Conservation (phyloP, 2,113 vertebrate genomes). For the Morone chrysops region DNA sequence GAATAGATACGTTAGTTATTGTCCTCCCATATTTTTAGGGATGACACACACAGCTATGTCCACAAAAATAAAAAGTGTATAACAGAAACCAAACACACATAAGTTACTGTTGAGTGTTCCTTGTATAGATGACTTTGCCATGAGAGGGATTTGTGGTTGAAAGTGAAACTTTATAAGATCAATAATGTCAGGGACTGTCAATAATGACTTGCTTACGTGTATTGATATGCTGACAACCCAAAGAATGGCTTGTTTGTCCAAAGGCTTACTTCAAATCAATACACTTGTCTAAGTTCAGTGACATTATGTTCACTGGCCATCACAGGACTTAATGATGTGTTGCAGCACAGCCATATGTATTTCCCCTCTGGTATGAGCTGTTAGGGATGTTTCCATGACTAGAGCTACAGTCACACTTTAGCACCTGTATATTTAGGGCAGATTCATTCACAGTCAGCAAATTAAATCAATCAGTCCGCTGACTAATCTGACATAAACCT, state of each 20-base stretch:
- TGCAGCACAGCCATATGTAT: slow-evolving; percentile 1
- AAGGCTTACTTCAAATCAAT: slow-evolving; percentile 79
- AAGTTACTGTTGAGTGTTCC: not conserved
- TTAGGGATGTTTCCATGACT: not conserved
- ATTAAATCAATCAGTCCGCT: slow-evolving; percentile 39
- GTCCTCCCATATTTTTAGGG: no score
- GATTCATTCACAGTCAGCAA: slow-evolving; percentile 14
- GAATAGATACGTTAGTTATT: no score
- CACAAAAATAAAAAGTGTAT: not conserved
- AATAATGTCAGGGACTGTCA: slow-evolving; percentile 52
- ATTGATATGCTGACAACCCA: slow-evolving; percentile 75
- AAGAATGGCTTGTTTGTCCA: slow-evolving; percentile 77
- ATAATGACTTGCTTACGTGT: slow-evolving; percentile 64
- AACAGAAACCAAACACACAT: not conserved
- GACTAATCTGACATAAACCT: slow-evolving; percentile 41
- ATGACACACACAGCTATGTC: not conserved
- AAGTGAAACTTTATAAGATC: slow-evolving; percentile 61
- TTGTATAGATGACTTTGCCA: slow-evolving; percentile 40
- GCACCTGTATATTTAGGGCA: not conserved
- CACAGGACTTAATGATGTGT: slow-evolving; percentile 48
- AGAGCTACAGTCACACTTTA: not conserved
- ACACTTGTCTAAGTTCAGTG: slow-evolving; percentile 56
- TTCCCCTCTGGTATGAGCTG: not conserved
- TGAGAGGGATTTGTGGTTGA: slow-evolving; percentile 44
- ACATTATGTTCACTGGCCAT: slow-evolving; percentile 60